Evolutionary conservation across 2,888 invertebrate genomes (phyloP).

Genomic region (Himalopsyche kuldschensis): DNA sequence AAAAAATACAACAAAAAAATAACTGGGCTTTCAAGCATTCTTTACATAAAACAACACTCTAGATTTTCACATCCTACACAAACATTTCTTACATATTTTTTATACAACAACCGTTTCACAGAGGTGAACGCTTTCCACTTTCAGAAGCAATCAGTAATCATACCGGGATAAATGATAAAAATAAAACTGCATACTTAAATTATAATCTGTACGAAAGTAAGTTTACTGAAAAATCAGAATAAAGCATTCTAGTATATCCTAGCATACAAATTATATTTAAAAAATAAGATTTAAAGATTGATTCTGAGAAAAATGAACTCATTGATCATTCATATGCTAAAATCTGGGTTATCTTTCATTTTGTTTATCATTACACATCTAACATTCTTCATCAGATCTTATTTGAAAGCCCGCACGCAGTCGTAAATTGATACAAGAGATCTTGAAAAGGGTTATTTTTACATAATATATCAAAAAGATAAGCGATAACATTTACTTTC

Average conservation of each 20-base stretch:
- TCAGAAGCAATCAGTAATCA: neutral
- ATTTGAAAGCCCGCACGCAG: neutral
- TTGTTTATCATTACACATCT: neutral
- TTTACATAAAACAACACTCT: constrained; percentile 24
- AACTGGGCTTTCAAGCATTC: constrained; percentile 20
- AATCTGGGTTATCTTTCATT: neutral
- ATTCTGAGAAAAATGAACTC: neutral
- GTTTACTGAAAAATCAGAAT: neutral
- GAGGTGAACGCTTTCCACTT: neutral
- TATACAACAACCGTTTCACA: neutral
- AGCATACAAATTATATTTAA: neutral
- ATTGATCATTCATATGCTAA: neutral
- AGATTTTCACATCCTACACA: constrained; percentile 11
- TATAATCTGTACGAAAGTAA: neutral
- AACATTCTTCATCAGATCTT: neutral
- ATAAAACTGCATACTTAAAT: neutral
- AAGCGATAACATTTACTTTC: neutral
- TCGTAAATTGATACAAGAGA: neutral
- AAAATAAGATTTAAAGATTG: neutral
- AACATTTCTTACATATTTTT: constrained; percentile 22
- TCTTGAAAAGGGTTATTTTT: neutral
- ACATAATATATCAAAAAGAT: neutral
- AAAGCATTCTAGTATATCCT: neutral
- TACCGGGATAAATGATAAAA: neutral
- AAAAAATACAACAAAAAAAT: constrained; percentile 30